Evolutionary conservation across 2,113 vertebrate species (phyloP), one percentile per base, ranked within the genome.

Genomic region (Bubo bubo): DNA sequence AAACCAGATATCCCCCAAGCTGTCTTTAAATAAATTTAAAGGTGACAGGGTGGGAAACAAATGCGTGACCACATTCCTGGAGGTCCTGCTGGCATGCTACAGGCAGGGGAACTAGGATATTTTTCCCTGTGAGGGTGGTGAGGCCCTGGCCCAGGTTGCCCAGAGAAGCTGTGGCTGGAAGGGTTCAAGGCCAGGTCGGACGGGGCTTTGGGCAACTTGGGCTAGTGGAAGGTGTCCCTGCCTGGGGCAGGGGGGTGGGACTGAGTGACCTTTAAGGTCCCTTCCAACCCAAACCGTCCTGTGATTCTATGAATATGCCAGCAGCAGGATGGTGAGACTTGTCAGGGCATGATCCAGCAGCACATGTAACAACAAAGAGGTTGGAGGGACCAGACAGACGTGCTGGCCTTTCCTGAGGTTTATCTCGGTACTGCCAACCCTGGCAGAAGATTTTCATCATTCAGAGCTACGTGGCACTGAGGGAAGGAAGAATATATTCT

Each of bases 381-480:
- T 28, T n/a, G 59, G 59, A 55, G 34, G 34, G 53, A 26, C 16
- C 2, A 7, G 37, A 14, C 60, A 59, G 35, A 60, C 0, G 2
- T 4, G 12, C 20, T 24, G n/a, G 35, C 26, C 64, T 35, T 50
- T 74, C 39, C 79, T 8, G 1, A 27, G 50, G 35, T 62, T 79
- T 20, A 60, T 32, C 76, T 37, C 26, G 20, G 18, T 9, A 3
- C 16, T 26, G 17, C 52, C 55, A 49, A 5, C 12, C 43, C 81
- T 1, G 1, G 26, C 0, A 4, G 22, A 10, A 37, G 20, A 17
- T 9, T n/a, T 73, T 8, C 34, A n/a, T 16, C 64, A 0, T 18
- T 60, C 4, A 1, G n/a, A 64, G 66, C 49, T 39, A 3, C 0
- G 1, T 2, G 2, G 37, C 64, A 55, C 0, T 0, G 2, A 81